A percentile compares a stretch with the other conserved stretches of the same genome.
These are phyloP conservation scores for Petrocephalus schoutedeni DNA, from an alignment of 2,797 vertebrate genomes.

Conservation along the genomic window DNA sequence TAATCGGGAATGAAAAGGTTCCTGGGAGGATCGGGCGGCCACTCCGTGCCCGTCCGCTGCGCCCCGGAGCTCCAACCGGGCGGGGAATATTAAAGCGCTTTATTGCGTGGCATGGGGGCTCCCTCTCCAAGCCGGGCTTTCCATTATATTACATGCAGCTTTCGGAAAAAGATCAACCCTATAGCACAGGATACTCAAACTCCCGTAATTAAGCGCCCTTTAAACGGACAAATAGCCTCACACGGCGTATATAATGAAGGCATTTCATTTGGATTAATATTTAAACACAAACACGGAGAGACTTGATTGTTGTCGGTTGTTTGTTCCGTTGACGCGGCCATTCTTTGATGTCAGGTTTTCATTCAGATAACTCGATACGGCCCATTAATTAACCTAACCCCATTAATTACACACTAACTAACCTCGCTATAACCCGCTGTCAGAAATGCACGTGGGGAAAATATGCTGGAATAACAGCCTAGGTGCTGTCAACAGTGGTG, in stretches of 20 bases:
- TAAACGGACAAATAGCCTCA: neutral
- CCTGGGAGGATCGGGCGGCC: neutral
- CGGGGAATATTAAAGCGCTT: neutral
- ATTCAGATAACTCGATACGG: neutral
- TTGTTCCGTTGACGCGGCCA: neutral
- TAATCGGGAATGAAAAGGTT: neutral
- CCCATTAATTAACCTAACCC: neutral
- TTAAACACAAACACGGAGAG: neutral
- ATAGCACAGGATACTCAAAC: neutral
- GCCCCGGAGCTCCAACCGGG: neutral
- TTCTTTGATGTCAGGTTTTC: neutral
- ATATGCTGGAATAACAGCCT: neutral
- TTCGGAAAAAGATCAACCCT: neutral
- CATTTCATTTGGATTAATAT: neutral
- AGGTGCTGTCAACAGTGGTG: neutral
- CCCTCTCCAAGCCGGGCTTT: neutral
- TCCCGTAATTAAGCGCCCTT: neutral
- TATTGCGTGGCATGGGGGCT: neutral
- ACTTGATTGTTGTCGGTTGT: neutral
- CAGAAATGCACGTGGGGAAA: neutral
- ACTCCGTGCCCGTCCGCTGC: neutral
- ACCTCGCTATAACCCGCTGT: neutral
- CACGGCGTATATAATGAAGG: neutral
- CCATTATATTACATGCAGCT: neutral
- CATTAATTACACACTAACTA: neutral